Conservation (phyloP, 2,113 vertebrate species). For the Mohoua ochrocephala region DNA sequence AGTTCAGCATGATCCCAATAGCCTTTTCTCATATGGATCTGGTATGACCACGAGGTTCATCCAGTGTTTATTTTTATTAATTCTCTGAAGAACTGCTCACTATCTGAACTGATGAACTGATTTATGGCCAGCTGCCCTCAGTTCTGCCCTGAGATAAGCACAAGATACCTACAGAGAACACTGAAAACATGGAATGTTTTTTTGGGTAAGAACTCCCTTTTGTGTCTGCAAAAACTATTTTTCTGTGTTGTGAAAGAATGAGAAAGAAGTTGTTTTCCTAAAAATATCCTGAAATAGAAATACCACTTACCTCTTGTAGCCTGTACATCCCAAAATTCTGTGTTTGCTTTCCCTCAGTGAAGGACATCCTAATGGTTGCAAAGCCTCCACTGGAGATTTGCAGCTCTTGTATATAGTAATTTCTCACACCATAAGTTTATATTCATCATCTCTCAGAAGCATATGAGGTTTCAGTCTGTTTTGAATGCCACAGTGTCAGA, state of each 20-base stretch:
- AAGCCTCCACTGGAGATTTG: not conserved
- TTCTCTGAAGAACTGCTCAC: not conserved
- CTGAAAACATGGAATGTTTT: not conserved
- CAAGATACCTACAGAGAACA: not conserved
- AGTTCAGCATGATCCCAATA: not conserved
- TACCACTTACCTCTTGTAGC: not conserved
- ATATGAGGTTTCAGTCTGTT: not conserved
- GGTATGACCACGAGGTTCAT: not conserved
- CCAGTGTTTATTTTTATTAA: not conserved
- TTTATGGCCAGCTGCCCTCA: not conserved
- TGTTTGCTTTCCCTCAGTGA: not conserved
- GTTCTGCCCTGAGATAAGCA: not conserved
- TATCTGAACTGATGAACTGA: not conserved
- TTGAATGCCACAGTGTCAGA: constrained; percentile 25
- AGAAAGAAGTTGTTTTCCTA: not conserved
- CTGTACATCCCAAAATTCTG: not conserved
- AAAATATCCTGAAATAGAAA: not conserved
- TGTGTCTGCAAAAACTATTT: not conserved
- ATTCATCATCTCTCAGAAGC: not conserved
- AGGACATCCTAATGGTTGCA: not conserved
- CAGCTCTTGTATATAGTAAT: not conserved
- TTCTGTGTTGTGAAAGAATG: not conserved
- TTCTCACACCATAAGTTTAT: not conserved
- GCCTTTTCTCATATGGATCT: not conserved
- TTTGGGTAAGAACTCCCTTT: not conserved